Base-by-base conservation (phyloP, 1,140 invertebrate genomes). In the Bactericera cockerelli region DNA sequence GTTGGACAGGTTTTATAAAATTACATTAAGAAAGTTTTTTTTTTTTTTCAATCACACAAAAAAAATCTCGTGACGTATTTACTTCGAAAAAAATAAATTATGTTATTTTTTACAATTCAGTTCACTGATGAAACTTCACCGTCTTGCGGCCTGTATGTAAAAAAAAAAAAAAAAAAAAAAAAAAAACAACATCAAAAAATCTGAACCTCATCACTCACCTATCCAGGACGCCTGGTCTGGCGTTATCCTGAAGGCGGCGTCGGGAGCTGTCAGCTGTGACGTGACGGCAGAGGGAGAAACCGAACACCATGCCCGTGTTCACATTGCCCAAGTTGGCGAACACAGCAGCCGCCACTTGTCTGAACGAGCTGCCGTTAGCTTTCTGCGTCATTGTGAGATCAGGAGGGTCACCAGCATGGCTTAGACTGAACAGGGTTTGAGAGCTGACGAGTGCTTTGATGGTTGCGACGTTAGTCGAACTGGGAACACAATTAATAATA, bases 221-320 rank as follows among this genome's bases (percentile, higher is more conserved):
- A 86, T 81, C 83, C 83, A 86, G 63, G 83, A 84, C 56, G 79
- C 79, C 68, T 84, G 74, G 28, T 71, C 70, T 16, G 77, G 69
- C 22, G 76, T 75, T 11, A 85, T 79, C 21, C 68, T 71, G 65
- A 85, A 77, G 22, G 68, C 69, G 26, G 76, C 79, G 58, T 77
- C 72, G 4, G 68, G 57, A 36, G 69, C 70, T 66, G 78, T 69
- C 1, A 86, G 65, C 64, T 85, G 83, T 24, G 83, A 82, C 24
- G 84, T 69, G 1, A 80, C 78, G 16, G 84, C 81, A 1, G 84
- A 83, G 0, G n/a, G 83, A 83, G 65, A 85, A 87, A 0, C 83
- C 83, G 67, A 86, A 83, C 0, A 77, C 76, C 76, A 84, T 79
- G 22, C 82, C 82, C 1, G 81, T 83, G 65, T 83, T 83, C 39